A percentile compares a stretch with the other conserved stretches of the same genome.
These are phyloP conservation scores for Ariopsis seemanni DNA, from an alignment of 2,113 vertebrate genomes.

Conservation along the genomic window DNA sequence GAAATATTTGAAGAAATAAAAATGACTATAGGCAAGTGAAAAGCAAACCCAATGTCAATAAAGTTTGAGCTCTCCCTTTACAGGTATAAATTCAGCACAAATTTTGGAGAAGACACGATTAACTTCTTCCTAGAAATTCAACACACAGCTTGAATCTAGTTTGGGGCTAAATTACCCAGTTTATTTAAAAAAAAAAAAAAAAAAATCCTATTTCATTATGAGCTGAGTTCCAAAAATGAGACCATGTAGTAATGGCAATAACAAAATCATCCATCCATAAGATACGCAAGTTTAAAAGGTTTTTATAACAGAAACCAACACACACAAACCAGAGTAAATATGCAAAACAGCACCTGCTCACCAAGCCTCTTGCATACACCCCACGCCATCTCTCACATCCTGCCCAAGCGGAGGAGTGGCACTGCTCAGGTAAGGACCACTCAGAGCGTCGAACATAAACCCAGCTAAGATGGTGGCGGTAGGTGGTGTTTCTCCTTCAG, in stretches of 20 bases:
- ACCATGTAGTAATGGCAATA: background rate
- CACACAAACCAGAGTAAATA: slow-evolving; percentile 18
- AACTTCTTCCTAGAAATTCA: slow-evolving; percentile 8
- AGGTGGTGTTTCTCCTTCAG: slow-evolving; percentile 14
- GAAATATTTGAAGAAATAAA: slow-evolving; percentile 90
- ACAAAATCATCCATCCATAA: background rate
- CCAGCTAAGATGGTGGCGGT: slow-evolving; percentile 18
- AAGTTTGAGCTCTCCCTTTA: slow-evolving; percentile 74
- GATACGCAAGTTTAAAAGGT: background rate
- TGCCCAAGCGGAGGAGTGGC: slow-evolving; percentile 4
- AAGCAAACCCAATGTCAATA: slow-evolving; percentile 79
- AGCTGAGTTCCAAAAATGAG: background rate
- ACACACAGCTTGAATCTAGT: background rate
- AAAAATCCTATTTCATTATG: background rate
- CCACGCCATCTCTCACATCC: background rate
- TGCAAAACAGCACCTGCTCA: slow-evolving; percentile 42
- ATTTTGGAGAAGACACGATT: slow-evolving; percentile 22
- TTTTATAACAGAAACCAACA: background rate
- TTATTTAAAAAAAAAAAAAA: background rate
- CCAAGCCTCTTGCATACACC: background rate
- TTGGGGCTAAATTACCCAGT: background rate
- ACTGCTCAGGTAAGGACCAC: slow-evolving; percentile 40
- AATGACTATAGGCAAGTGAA: slow-evolving; percentile 90
- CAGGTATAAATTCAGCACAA: slow-evolving; percentile 60
- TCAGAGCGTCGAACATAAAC: slow-evolving; percentile 15